phyloP scores from a whole-genome alignment of 2,113 vertebrate species.

The Solea senegalensis region DNA sequence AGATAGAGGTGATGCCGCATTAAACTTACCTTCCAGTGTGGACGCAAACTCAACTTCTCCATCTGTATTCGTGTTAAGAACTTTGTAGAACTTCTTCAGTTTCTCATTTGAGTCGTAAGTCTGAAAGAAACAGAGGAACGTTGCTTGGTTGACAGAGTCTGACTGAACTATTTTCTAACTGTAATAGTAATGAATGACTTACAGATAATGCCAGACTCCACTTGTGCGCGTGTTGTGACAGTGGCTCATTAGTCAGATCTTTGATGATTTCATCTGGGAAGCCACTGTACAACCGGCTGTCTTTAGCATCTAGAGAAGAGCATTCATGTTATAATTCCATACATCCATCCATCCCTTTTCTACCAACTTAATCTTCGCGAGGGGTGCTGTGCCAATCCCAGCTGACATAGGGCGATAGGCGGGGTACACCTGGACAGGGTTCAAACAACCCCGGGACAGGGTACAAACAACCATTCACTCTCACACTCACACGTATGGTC shows the following conservation, averaged over 20 bases:
- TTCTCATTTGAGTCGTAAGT: conserved; percentile 38
- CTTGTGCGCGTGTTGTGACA: conserved; percentile 87
- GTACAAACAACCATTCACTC: too few relatives aligned
- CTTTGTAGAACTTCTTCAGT: conserved; percentile 73
- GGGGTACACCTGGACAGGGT: too few relatives aligned
- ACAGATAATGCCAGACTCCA: conserved; percentile 88
- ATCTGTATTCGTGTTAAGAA: conserved; percentile 72
- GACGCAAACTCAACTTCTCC: conserved; percentile 70
- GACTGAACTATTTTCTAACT: too few relatives aligned
- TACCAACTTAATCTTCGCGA: too few relatives aligned
- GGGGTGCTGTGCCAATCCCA: too few relatives aligned
- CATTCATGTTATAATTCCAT: not conserved
- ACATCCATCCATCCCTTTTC: too few relatives aligned
- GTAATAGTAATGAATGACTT: conserved; percentile 10
- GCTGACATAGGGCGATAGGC: too few relatives aligned
- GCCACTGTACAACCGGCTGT: conserved; percentile 83
- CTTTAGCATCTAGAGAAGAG: conserved; percentile 66
- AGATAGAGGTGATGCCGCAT: too few relatives aligned
- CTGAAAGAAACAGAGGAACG: conserved; percentile 33
- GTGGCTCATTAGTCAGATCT: conserved; percentile 76
- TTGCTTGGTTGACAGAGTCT: too few relatives aligned
- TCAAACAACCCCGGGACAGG: too few relatives aligned
- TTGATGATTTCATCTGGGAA: conserved; percentile 83
- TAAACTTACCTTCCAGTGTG: conserved; percentile 70
- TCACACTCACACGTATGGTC: too few relatives aligned